Conservation (phyloP, 2,888 invertebrate genomes). For the Cerceris rybyensis region DNA sequence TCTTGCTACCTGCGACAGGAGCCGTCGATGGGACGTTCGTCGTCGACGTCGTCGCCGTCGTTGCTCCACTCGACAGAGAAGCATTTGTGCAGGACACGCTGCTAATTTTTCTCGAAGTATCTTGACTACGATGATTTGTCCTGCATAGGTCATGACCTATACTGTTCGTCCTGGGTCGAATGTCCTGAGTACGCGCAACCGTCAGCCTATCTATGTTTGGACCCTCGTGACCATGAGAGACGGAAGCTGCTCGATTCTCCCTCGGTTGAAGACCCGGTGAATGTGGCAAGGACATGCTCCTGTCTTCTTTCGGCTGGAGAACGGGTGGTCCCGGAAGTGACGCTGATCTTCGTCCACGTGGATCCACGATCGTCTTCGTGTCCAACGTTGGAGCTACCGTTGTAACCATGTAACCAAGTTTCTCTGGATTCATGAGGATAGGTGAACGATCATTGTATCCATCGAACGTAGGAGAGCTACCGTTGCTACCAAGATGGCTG, state of each 20-base stretch:
- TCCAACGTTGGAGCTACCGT: conserved; percentile 65
- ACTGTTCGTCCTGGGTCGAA: conserved; percentile 75
- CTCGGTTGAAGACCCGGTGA: conserved; percentile 73
- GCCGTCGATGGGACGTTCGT: conserved; percentile 72
- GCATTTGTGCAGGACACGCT: conserved; percentile 74
- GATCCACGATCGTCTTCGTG: conserved; percentile 49
- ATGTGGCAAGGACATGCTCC: conserved; percentile 78
- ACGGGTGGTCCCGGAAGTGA: conserved; percentile 76
- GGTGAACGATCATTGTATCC: conserved; percentile 76
- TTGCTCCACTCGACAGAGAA: conserved; percentile 51
- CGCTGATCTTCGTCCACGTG: conserved; percentile 79
- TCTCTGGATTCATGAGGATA: conserved; percentile 77
- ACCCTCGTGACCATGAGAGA: conserved; percentile 62
- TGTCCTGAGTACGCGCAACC: conserved; percentile 44
- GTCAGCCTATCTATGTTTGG: conserved; percentile 66
- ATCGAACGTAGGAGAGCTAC: conserved; percentile 76
- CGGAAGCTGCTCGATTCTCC: conserved; percentile 67
- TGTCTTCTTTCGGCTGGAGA: conserved; percentile 71
- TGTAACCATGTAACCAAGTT: conserved; percentile 70
- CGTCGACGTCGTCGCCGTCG: conserved; percentile 52
- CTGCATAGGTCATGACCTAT: conserved; percentile 70
- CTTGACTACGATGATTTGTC: conserved; percentile 59
- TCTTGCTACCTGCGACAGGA: conserved; percentile 75
- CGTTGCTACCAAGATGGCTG: conserved; percentile 74
- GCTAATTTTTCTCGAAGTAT: conserved; percentile 82